Base-by-base conservation (phyloP, 2,888 invertebrate genomes). In the Drosophila paranaensis region DNA sequence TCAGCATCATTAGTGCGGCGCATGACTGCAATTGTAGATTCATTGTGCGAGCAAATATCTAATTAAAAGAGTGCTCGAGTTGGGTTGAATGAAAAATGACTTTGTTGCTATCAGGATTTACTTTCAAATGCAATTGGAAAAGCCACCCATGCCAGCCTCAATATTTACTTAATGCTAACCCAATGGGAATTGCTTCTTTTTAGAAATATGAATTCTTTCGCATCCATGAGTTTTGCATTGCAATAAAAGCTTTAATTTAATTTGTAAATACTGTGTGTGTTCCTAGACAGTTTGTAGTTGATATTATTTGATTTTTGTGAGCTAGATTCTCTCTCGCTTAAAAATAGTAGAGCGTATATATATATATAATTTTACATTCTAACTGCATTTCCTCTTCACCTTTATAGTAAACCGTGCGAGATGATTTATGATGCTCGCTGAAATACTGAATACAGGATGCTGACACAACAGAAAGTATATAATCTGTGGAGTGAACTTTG, bases 361-460 rank as follows among this genome's bases (percentile, higher is more conserved):
- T 20, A 20, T 20, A 20, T 20, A 20, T 20, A 20, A 20, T 58
- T 60, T 56, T 14, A 46, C 39, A 58, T 58, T 60, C 60, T 13
- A 46, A 43, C 39, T 60, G 50, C 63, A 57, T 16, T 60, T 39
- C 39, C 39, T 43, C n/a, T 60, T 61, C 33, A 70, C 60, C 63
- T 63, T 63, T 66, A 9, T 48, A 50, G 48, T 46, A 57, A 40
- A 46, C 51, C 65, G 50, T 55, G 60, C 68, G 54, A 16, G 20
- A 72, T 79, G 77, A 78, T 79, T 79, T 75, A 78, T 79, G 71
- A 61, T 68, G 65, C 20, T 56, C 60, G 50, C 51, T 40, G 50
- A 62, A 63, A 53, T 56, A 75, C 54, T 45, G 39, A 4, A 4
- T 33, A 63, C 50, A 53, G 11, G 55, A 42, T 61, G 61, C 64